These are phyloP conservation scores for Sphecodes monilicornis DNA, from an alignment of 2,888 invertebrate genomes.

Conservation along the genomic window DNA sequence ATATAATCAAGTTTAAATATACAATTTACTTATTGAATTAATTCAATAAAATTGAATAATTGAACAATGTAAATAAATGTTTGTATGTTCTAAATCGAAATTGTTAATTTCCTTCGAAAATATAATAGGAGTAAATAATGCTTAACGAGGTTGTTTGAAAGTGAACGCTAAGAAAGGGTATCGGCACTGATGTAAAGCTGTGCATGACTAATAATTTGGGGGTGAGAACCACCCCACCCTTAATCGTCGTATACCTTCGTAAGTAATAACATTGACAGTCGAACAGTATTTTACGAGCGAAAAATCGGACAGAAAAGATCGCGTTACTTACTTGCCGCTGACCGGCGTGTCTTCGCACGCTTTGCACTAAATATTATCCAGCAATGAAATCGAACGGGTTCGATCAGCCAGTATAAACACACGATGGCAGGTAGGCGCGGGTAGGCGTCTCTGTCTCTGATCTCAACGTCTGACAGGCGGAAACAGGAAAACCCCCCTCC, in stretches of 20 bases:
- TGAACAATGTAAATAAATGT: background rate
- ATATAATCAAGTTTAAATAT: constrained; percentile 11
- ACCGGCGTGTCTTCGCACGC: constrained; percentile 49
- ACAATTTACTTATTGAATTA: background rate
- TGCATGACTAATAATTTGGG: constrained; percentile 82
- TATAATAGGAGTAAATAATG: background rate
- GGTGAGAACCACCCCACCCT: constrained; percentile 81
- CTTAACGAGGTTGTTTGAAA: background rate
- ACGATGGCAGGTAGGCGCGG: constrained; percentile 63
- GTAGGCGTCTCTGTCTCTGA: constrained; percentile 69
- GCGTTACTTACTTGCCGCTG: constrained; percentile 62
- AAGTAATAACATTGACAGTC: constrained; percentile 57
- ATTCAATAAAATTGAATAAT: background rate
- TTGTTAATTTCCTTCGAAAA: background rate
- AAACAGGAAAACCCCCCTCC: constrained; percentile 79
- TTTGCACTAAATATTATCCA: constrained; percentile 46
- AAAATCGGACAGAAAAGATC: background rate
- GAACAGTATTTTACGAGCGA: background rate
- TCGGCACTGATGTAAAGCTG: constrained; percentile 53
- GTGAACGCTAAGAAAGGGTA: constrained; percentile 42
- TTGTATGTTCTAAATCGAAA: background rate
- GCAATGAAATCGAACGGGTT: constrained; percentile 28
- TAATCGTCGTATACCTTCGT: constrained; percentile 49
- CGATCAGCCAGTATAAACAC: constrained; percentile 56
- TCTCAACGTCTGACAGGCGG: constrained; percentile 78